Percentiles rank a stretch among this genome's conserved stretches.
Conservation (phyloP, 2,888 invertebrate genomes). For the Heteromyza rotundicornis region DNA sequence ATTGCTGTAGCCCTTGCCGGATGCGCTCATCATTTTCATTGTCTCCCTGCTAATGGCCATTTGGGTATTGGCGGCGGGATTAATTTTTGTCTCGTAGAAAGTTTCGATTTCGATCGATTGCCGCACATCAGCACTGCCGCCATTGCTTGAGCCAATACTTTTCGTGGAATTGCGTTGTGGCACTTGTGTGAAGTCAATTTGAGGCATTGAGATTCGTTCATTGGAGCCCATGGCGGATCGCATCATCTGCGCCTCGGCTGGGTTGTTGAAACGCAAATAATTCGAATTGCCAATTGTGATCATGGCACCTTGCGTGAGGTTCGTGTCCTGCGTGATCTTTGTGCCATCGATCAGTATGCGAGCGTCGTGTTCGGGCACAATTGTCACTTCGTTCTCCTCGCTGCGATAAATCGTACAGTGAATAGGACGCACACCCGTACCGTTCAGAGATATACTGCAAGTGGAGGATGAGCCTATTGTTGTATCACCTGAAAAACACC, state of each 20-base stretch:
- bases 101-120: conserved; percentile 47
- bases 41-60: conserved; percentile 3
- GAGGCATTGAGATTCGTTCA: conserved; percentile 78
- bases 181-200: conserved; percentile 69
- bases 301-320: conserved; percentile 89
- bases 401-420: conserved; percentile 90
- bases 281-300: conserved; percentile 89
- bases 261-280: conserved; percentile 92
- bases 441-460: conserved; percentile 84
- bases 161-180: conserved; percentile 38
- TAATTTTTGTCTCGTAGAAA: conserved; percentile 55
- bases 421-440: conserved; percentile 82
- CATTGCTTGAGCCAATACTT: conserved; percentile 23
- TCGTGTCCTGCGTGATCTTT: conserved; percentile 73
- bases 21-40: conserved; percentile 15
- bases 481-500: conserved; percentile 76
- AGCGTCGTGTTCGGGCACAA: conserved; percentile 76
- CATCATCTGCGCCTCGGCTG: conserved; percentile 86
- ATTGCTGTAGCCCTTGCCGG: conserved; percentile 11
- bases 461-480: conserved; percentile 79
- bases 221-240: conserved; percentile 76
- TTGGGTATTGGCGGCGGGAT: conserved; percentile 32
- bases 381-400: conserved; percentile 78
- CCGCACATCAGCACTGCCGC: conserved; percentile 23
- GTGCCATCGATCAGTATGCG: conserved; percentile 78